Base-by-base conservation (phyloP, 1,140 invertebrate genomes). In the Chlorops oryzae region DNA sequence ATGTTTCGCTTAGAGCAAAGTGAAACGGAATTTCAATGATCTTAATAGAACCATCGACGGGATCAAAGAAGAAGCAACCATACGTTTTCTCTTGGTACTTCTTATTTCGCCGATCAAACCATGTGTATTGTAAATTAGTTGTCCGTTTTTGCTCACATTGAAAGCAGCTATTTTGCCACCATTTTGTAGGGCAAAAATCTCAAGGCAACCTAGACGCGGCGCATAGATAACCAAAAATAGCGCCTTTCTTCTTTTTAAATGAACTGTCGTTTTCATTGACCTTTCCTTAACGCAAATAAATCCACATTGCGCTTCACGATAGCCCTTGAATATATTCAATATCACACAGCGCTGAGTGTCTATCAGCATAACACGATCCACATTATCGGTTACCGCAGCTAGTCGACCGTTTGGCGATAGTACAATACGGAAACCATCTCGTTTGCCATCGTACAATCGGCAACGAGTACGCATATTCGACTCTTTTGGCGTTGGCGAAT, bases 241-340 rank as follows among this genome's bases (percentile, higher is more conserved):
- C 0, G 87, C 85, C 20, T 78, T 76, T 28, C 78, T 70, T 35
- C 57, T 52, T 23, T 65, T 59, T 2, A 70, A 72, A 24, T 71
- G 68, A 12, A 67, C 58, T 0, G 65, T 65, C n/a, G n/a, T n/a
- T 41, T 72, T 72, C 5, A 65, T 52, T 4, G 61, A 58, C 50
- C 59, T 59, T 48, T 74, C 73, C 27, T 71, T 72, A 9, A 73
- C 59, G 18, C 70, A 59, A 13, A 96, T 75, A 83, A 94, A 98
- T 6, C 85, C 86, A 74, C 88, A 92, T 64, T 96, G 89, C 7
- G 93, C 92, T 74, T 96, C 88, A 50, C 93, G 77, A 68, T 95
- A 97, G 9, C 92, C 94, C 78, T 96, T 96, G 79, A 92, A 95
- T 69, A 96, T 86, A 50, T 91, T 78, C 17, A 96, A 68, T 17